phyloP scores from a whole-genome alignment of 2,113 vertebrate species.

The Bufo bufo region DNA sequence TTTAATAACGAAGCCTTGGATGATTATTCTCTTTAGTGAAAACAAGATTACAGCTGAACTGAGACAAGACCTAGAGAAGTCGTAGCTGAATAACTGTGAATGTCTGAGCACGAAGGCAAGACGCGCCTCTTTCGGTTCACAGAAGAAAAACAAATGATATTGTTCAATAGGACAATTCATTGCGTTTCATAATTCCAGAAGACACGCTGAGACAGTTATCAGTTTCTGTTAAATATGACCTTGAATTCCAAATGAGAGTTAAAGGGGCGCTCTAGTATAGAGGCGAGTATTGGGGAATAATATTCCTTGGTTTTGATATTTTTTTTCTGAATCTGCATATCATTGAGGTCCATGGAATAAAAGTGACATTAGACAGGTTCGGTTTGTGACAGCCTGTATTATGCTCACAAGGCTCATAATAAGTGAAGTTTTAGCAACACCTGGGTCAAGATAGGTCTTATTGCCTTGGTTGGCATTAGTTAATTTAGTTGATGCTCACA shows the following conservation, averaged over 20 bases:
- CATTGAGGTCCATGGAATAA: too few species aligned
- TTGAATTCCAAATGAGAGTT: neutral
- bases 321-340: neutral
- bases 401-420: neutral
- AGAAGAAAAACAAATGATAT: neutral
- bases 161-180: conserved; percentile 8
- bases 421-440: too few species aligned
- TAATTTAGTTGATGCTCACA: too few species aligned
- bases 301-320: neutral
- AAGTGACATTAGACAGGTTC: too few species aligned
- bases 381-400: too few species aligned
- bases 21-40: too few species aligned
- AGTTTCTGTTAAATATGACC: neutral
- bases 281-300: neutral
- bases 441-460: too few species aligned
- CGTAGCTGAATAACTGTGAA: neutral
- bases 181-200: neutral
- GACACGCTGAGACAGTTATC: conserved; percentile 5
- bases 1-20: too few species aligned
- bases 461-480: too few species aligned
- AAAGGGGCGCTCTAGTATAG: neutral
- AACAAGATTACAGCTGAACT: neutral
- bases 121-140: neutral
- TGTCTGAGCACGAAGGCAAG: conserved; percentile 1
- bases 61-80: neutral